Percentiles rank a stretch among this genome's conserved stretches.
These are phyloP conservation scores for Amorpha juglandis DNA, from an alignment of 2,888 invertebrate genomes.

Conservation along the genomic window DNA sequence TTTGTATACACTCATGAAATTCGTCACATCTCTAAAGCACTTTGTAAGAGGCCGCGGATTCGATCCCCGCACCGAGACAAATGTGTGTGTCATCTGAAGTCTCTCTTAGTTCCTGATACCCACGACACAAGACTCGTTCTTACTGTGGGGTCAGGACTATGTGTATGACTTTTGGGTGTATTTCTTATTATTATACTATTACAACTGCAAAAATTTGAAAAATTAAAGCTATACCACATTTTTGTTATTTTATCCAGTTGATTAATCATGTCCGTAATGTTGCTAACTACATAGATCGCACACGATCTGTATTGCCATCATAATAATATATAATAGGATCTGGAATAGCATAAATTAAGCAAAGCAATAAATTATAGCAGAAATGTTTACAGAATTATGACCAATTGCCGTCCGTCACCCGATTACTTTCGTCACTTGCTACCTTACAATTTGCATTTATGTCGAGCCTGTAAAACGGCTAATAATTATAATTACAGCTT, in stretches of 20 bases:
- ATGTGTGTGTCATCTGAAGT: no score
- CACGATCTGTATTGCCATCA: no score
- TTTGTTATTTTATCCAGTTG: not conserved
- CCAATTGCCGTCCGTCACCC: not conserved
- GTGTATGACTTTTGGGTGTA: no score
- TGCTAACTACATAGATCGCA: constrained; percentile 13
- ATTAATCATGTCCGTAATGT: not conserved
- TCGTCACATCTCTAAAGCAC: not conserved
- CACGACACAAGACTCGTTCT: no score
- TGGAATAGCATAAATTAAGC: not conserved
- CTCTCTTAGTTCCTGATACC: no score
- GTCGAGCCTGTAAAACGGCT: not conserved
- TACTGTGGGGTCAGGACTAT: no score
- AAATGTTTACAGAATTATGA: constrained; percentile 20
- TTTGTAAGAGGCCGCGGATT: no score
- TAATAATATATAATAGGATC: not conserved
- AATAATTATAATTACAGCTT: constrained; percentile 18
- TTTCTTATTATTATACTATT: no score
- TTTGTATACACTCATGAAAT: not conserved
- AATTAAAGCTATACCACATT: not conserved
- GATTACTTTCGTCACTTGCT: constrained; percentile 21
- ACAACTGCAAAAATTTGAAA: not conserved
- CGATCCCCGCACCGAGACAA: no score
- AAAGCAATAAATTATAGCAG: constrained; percentile 22
- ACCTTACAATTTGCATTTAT: constrained; percentile 18